Evolutionary conservation across 2,888 invertebrate species (phyloP), one percentile per base, ranked within the genome.

Genomic region (Eudemis profundana): DNA sequence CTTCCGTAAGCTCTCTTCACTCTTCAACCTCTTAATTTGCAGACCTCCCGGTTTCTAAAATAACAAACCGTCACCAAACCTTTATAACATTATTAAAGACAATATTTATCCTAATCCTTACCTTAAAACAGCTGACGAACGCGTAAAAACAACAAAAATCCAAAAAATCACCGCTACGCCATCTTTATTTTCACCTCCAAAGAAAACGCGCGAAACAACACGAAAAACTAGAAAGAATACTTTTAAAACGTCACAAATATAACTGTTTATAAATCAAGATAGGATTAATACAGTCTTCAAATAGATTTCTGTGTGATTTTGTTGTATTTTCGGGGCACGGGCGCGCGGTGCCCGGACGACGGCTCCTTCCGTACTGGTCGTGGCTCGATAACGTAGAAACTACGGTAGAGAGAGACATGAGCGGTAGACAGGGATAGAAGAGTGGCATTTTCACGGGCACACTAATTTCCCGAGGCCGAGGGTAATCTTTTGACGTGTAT

Each of bases 381-480:
- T 10, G 15, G 62, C 40, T 63, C 62, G 19, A 63, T 63, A 63
- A 56, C 62, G 47, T 63, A 40, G 29, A 40, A 38, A 12, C 62
- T 63, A 63, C 62, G 62, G 17, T 47, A 47, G 62, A 54, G 27
- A 27, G 38, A 19, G 54, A 62, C 5, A 42, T 33, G 42, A 7
- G 14, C 0, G 27, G 1, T 19, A n/a, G 40, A 63, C n/a, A 40
- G 62, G 49, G 62, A 61, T 12, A 44, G 4, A 49, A 44, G 23
- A 50, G 12, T 54, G 5, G 17, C 42, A n/a, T 56, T 63, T 63
- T 63, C 47, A 63, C 33, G 54, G 62, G 40, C 42, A 36, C 51
- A 12, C 14, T 54, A 47, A 47, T 54, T 47, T 62, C 38, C n/a
- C 36, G 36, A 42, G 56, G 42, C 29, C 29, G n/a, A n/a, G 5